Conservation (phyloP, 2,888 invertebrate genomes). For the Campaea margaritaria region DNA sequence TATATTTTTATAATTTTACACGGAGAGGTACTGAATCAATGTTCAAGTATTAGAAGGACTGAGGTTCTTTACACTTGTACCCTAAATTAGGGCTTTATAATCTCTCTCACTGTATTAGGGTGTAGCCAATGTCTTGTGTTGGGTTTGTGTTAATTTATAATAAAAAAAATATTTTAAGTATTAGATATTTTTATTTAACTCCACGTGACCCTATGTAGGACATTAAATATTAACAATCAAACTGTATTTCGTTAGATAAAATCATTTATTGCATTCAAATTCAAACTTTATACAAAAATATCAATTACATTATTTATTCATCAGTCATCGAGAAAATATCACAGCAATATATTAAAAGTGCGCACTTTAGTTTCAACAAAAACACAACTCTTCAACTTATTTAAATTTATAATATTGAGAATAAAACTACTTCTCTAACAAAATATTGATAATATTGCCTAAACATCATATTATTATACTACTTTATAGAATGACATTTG, state of each 20-base stretch:
- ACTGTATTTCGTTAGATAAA: constrained; percentile 8
- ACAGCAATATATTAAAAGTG: constrained; percentile 61
- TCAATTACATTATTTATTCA: constrained; percentile 56
- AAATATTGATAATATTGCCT: too few relatives aligned
- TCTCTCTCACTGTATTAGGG: constrained; percentile 76
- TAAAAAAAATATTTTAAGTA: constrained; percentile 81
- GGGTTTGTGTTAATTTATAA: constrained; percentile 84
- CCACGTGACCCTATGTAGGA: neutral
- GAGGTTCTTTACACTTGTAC: constrained; percentile 83
- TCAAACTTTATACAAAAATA: constrained; percentile 59
- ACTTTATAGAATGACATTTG: constrained; percentile 14
- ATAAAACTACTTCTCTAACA: neutral
- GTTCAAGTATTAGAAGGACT: constrained; percentile 82
- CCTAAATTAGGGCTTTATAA: constrained; percentile 85
- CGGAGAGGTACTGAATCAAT: constrained; percentile 56
- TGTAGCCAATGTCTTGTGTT: constrained; percentile 81
- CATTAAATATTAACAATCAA: neutral
- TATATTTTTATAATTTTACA: constrained; percentile 37
- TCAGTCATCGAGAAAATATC: constrained; percentile 74
- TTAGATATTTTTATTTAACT: constrained; percentile 34
- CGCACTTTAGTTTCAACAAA: constrained; percentile 38
- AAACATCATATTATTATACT: too few relatives aligned
- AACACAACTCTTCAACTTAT: neutral
- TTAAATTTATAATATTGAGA: neutral
- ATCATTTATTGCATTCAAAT: constrained; percentile 36